These are phyloP conservation scores for Euphydryas editha DNA, from an alignment of 2,888 invertebrate genomes.

Conservation along the genomic window DNA sequence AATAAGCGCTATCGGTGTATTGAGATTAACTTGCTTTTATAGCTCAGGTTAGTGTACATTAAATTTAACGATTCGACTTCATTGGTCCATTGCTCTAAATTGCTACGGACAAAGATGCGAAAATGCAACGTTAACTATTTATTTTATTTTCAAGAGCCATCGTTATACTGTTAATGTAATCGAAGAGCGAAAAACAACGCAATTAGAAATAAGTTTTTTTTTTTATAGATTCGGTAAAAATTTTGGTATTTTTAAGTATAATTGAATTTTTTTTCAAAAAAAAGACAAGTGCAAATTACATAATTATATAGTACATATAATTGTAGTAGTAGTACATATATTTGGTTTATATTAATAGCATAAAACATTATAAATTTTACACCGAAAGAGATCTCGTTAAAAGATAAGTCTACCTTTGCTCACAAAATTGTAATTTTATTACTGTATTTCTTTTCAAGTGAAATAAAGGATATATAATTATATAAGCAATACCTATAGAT, in stretches of 20 bases:
- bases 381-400: too few species aligned
- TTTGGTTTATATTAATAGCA: too few species aligned
- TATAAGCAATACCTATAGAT: too few species aligned
- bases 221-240: not conserved
- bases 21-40: conserved; percentile 82
- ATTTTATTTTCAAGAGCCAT: conserved; percentile 27
- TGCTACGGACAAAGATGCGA: conserved; percentile 65
- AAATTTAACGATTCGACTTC: conserved; percentile 78
- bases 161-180: conserved; percentile 7
- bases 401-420: too few species aligned
- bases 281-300: too few species aligned
- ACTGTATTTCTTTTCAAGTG: too few species aligned
- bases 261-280: too few species aligned
- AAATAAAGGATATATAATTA: too few species aligned
- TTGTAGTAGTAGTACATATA: too few species aligned
- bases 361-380: too few species aligned
- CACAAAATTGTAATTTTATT: too few species aligned
- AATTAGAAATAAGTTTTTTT: not conserved
- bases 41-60: conserved; percentile 79
- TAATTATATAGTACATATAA: too few species aligned
- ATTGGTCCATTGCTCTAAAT: conserved; percentile 73
- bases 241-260: not conserved
- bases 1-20: conserved; percentile 82
- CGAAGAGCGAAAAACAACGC: not conserved
- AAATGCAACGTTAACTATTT: conserved; percentile 31